These are phyloP conservation scores for Phengaris arion DNA, from an alignment of 2,888 invertebrate species.

Conservation along the genomic window DNA sequence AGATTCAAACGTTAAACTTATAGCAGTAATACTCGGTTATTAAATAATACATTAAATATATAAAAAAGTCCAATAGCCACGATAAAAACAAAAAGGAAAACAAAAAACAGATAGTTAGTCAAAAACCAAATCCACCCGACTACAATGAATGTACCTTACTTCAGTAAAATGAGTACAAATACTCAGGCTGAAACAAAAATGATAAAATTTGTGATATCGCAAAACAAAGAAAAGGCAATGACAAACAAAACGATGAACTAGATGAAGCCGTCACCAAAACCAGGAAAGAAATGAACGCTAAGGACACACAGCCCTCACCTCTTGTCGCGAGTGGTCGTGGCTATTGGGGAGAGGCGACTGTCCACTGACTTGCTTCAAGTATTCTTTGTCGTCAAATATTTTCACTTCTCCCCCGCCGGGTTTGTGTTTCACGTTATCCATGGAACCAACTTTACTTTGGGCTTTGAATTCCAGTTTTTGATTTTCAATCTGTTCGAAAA, in stretches of 20 bases:
- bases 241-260: conserved; percentile 42
- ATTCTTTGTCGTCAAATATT: conserved; percentile 95
- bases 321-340: conserved; percentile 67
- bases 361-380: conserved; percentile 87
- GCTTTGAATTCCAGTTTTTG: conserved; percentile 96
- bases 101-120: conserved; percentile 40
- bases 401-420: conserved; percentile 96
- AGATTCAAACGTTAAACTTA: conserved; percentile 27
- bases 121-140: conserved; percentile 39
- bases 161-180: conserved; percentile 76
- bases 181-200: conserved; percentile 76
- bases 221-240: conserved; percentile 21
- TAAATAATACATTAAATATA: conserved; percentile 1
- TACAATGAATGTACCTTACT: conserved; percentile 45
- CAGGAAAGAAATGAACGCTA: conserved; percentile 34
- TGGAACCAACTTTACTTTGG: conserved; percentile 93
- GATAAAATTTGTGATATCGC: conserved; percentile 37
- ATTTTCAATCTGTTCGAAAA: conserved; percentile 87
- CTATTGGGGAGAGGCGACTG: conserved; percentile 65
- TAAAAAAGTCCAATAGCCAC: neutral
- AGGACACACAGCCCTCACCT: conserved; percentile 62
- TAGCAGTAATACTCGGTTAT: conserved; percentile 13
- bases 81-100: conserved; percentile 32
- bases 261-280: conserved; percentile 55
- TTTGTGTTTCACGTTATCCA: conserved; percentile 94